These are phyloP conservation scores for Borostomias antarcticus DNA, from an alignment of 2,797 vertebrate species.

Conservation along the genomic window DNA sequence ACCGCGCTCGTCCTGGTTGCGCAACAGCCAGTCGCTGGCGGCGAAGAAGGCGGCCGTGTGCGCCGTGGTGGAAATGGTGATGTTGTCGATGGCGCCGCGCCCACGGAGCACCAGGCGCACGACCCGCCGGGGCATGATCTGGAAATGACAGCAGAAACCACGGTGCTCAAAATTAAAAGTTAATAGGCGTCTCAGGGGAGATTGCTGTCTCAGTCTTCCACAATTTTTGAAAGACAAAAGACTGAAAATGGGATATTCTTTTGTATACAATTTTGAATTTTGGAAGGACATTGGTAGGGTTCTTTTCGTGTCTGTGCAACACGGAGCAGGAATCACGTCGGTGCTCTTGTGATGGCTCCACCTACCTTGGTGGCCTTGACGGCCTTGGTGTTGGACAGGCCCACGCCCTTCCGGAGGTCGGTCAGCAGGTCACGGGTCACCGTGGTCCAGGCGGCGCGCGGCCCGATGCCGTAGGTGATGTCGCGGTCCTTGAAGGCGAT, in stretches of 20 bases:
- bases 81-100: slow-evolving; percentile 87
- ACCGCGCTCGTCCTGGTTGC: slow-evolving; percentile 94
- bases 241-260: too few relatives aligned
- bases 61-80: slow-evolving; percentile 91
- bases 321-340: neutral
- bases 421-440: slow-evolving; percentile 94
- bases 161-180: too few relatives aligned
- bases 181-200: too few relatives aligned
- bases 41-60: slow-evolving; percentile 96
- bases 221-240: too few relatives aligned
- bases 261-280: too few relatives aligned
- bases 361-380: slow-evolving; percentile 90
- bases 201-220: too few relatives aligned
- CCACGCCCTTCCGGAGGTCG: slow-evolving; percentile 94
- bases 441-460: slow-evolving; percentile 86
- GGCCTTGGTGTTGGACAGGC: slow-evolving; percentile 96
- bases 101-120: slow-evolving; percentile 84
- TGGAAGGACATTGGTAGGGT: too few relatives aligned
- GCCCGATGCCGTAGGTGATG: slow-evolving; percentile 91
- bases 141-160: neutral
- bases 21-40: slow-evolving; percentile 92
- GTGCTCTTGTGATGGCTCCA: neutral
- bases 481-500: slow-evolving; percentile 88
- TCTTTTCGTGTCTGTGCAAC: too few relatives aligned
- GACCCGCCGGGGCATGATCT: slow-evolving; percentile 90